phyloP scores from a whole-genome alignment of 2,888 invertebrate genomes.

The Horisme vitalbata region DNA sequence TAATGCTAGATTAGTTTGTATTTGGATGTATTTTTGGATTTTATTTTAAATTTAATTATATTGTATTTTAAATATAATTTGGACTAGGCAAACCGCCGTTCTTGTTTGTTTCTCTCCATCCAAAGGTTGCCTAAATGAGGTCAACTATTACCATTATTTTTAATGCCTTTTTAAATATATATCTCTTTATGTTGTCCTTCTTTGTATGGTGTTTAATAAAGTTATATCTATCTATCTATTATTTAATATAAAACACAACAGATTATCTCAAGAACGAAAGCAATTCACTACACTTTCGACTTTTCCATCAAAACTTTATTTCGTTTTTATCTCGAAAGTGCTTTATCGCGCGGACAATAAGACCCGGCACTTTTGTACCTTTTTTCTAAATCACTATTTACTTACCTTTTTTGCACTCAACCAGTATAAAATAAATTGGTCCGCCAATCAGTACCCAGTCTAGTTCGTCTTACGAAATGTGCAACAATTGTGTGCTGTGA shows the following conservation, averaged over 20 bases:
- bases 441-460: conserved; percentile 57
- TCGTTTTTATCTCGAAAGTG: conserved; percentile 61
- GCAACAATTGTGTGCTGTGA: conserved; percentile 44
- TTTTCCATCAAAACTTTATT: conserved; percentile 48
- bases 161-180: too few relatives aligned
- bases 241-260: conserved; percentile 30
- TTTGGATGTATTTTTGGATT: too few relatives aligned
- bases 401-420: conserved; percentile 44
- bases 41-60: too few relatives aligned
- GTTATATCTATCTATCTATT: too few relatives aligned
- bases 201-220: too few relatives aligned
- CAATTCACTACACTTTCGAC: conserved; percentile 44
- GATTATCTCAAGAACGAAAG: conserved; percentile 42
- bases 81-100: too few relatives aligned
- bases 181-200: too few relatives aligned
- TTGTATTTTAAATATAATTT: too few relatives aligned
- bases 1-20: too few relatives aligned
- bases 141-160: too few relatives aligned
- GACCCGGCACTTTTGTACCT: conserved; percentile 47
- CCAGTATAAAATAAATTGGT: conserved; percentile 71
- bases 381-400: conserved; percentile 55
- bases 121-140: too few relatives aligned
- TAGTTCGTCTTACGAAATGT: conserved; percentile 57
- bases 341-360: conserved; percentile 55
- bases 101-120: too few relatives aligned